phyloP scores from a whole-genome alignment of 2,797 vertebrate genomes.

The Danio tinwini region DNA sequence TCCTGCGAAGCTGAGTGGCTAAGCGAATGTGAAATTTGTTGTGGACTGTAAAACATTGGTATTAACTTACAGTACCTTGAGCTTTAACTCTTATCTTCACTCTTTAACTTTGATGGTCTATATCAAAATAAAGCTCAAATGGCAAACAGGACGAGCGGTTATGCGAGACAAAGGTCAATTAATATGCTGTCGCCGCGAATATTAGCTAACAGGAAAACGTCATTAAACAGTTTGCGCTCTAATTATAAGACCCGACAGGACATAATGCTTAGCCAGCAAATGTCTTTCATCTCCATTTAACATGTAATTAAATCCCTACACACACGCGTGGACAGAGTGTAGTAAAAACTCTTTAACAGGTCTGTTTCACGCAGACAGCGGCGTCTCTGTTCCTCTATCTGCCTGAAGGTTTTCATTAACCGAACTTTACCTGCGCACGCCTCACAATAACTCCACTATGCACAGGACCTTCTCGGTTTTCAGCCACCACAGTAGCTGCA shows the following conservation, averaged over 20 bases:
- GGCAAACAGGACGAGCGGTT: background rate
- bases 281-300: conserved; percentile 72
- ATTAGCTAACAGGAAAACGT: conserved; percentile 8
- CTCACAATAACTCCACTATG: conserved; percentile 38
- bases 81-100: background rate
- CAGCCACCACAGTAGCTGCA: conserved; percentile 8
- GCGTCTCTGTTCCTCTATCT: conserved; percentile 60
- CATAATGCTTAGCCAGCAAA: conserved; percentile 63
- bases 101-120: too few species aligned
- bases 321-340: conserved; percentile 63
- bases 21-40: too few species aligned
- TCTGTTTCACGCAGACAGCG: conserved; percentile 57
- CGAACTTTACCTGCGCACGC: conserved; percentile 22
- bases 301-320: conserved; percentile 68
- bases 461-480: conserved; percentile 8
- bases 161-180: background rate
- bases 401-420: conserved; percentile 62
- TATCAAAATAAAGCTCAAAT: background rate
- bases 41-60: too few species aligned
- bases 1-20: too few species aligned
- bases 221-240: background rate
- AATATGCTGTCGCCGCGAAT: too few species aligned
- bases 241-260: conserved; percentile 5
- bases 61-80: background rate
- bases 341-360: conserved; percentile 69